Evolutionary conservation across 35 echinoderm and acorn worm species (phyloP), one percentile per base, ranked within the genome.

Genomic region (Amphiura filiformis): DNA sequence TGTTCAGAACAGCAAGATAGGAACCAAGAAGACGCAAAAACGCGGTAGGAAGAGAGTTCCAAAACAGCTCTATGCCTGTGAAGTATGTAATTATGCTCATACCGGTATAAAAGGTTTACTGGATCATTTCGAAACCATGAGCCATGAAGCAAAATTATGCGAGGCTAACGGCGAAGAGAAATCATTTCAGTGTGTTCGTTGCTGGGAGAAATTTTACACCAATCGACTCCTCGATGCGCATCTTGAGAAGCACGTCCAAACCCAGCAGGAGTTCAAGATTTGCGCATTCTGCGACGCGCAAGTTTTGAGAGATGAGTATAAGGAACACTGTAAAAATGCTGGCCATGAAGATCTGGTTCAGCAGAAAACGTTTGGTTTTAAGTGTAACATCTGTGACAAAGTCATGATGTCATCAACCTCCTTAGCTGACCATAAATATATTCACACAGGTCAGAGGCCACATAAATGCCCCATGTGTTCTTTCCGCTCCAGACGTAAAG

Each of bases 401-500:
- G 28, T 70, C 15, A 26, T 70, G 61, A 15, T n/a, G 26, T 13
- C 61, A 26, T 70, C 61, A 70, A 23, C 61, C 1, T 70, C 61
- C 3, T 70, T 70, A 70, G 61, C 61, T 18, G 61, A 70, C 57
- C 96, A 99, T 88, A 86, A 85, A 87, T 76, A 89, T 3, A 91
- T 90, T 35, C 96, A 99, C 80, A 80, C 87, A 22, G 86, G 80
- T 2, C 93, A 99, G 14, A 87, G 88, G 35, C 93, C 87, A 14
- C 92, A 80, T 80, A 87, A 87, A 23, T 99, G 96, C 57, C 61
- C 86, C 33, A 23, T 90, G 26, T 99, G 96, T n/a, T 17, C 86
- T 0, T 94, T 84, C 36, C 36, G 65, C 32, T 82, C 80, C 41
- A 81, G 49, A 38, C 93, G 88, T 26, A 86, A 75, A 49, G 93